Evolutionary conservation across 2,888 invertebrate genomes (phyloP).

Genomic region (Tolmerus cingulatus): DNA sequence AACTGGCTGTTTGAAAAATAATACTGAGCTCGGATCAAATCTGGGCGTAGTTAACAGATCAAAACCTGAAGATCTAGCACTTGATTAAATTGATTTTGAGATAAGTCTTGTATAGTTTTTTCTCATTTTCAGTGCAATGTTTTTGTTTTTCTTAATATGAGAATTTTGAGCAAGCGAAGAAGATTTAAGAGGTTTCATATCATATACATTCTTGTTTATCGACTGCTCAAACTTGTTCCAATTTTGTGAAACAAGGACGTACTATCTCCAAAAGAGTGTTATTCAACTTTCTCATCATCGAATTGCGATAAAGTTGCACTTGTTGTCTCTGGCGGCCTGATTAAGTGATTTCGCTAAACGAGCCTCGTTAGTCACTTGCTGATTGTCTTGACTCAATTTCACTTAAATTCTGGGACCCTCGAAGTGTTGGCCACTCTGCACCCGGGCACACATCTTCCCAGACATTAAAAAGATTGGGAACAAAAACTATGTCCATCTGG

Average conservation of each 20-base stretch:
- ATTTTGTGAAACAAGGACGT: neutral
- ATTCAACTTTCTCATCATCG: neutral
- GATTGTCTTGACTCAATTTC: conserved; percentile 17
- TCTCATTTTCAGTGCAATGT: neutral
- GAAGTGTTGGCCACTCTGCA: neutral
- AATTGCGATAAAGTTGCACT: neutral
- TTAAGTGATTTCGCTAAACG: conserved; percentile 12
- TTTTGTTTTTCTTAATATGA: neutral
- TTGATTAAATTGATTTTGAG: neutral
- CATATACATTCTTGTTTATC: neutral
- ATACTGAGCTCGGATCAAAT: no score
- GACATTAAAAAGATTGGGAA: neutral
- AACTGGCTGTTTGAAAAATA: no score
- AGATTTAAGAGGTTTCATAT: neutral
- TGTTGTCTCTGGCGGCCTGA: neutral
- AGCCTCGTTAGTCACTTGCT: conserved; percentile 6
- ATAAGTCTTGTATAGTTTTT: neutral
- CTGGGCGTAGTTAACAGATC: neutral
- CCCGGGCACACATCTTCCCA: neutral
- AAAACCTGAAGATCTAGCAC: no score
- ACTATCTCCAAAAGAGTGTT: neutral
- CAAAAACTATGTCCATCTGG: neutral
- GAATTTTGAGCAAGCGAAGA: neutral
- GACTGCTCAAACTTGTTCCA: neutral
- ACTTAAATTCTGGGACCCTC: neutral